Evolutionary conservation across 1,140 invertebrate genomes (phyloP), one percentile per base, ranked within the genome.

Genomic region (Drosophila teissieri): DNA sequence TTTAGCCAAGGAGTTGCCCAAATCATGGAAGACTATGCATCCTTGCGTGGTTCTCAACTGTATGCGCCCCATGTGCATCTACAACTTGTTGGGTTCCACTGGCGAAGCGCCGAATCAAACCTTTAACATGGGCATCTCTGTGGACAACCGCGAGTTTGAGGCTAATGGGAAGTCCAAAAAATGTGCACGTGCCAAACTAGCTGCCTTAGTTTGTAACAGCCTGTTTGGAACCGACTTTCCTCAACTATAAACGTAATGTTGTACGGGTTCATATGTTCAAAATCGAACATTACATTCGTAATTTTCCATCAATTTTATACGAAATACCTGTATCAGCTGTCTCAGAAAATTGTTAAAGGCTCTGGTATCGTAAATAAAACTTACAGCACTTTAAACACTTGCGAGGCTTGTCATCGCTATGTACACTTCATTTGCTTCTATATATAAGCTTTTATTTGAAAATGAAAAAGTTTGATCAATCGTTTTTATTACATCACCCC

Each of bases 11-110:
- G 42, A 93, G 80, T 91, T 95, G 70, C 95, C 95, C 22, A 48
- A 84, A 4, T 93, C 95, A 90, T 94, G 95, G 31, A 92, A 91
- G 19, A 80, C 89, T 14, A 94, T 95, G 92, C 95, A 96, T 92
- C 95, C 95, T 15, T 95, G 95, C 65, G 95, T 95, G 93, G 91
- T 96, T 65, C 92, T 96, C 5, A 94, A 95, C 74, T 89, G 95
- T 93, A 95, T 96, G 95, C 93, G 94, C 78, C 95, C 95, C n/a
- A 93, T 94, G 14, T 91, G 94, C 22, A 93, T 93, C 54, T 96
- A 95, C 86, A 90, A 92, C 36, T 94, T 95, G 89, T 86, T 94
- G 12, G 93, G 93, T 39, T 91, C 92, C 22, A 88, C 95, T 14
- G 93, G 94, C 75, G 93, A 93, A 52, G 94, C 94, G 94, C 95